Evolutionary conservation across 2,888 invertebrate genomes (phyloP).

Genomic region (Protophormia terraenovae): DNA sequence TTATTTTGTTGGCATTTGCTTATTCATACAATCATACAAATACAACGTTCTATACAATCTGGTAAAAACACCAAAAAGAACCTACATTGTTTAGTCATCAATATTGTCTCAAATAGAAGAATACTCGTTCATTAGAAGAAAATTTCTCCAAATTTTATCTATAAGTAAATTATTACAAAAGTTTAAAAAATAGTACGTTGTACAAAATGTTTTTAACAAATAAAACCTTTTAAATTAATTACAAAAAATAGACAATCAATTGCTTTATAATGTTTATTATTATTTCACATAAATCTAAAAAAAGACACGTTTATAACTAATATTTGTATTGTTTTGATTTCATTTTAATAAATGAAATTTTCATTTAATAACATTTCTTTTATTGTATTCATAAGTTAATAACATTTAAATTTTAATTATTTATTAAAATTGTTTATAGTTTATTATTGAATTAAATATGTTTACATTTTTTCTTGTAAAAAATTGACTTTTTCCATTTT

Average conservation of each 20-base stretch:
- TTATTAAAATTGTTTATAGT: not conserved
- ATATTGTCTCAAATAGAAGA: constrained; percentile 31
- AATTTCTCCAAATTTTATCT: not conserved
- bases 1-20: not conserved
- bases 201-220: constrained; percentile 31
- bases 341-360: no score
- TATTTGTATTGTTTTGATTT: not conserved
- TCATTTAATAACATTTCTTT: no score
- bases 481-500: constrained; percentile 47
- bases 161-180: not conserved
- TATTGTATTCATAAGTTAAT: no score
- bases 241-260: not conserved
- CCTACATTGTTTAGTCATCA: constrained; percentile 50
- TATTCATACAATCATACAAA: constrained; percentile 1
- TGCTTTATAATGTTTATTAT: not conserved
- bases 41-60: not conserved
- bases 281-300: not conserved
- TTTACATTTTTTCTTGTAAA: not conserved
- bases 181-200: not conserved
- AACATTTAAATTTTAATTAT: not conserved
- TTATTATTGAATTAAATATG: not conserved
- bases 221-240: constrained; percentile 29
- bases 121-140: constrained; percentile 8
- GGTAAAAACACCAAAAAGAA: not conserved
- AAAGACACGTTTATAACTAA: constrained; percentile 26